These are phyloP conservation scores for Miniopterus natalensis DNA, from an alignment of 2,113 vertebrate genomes.

Conservation along the genomic window DNA sequence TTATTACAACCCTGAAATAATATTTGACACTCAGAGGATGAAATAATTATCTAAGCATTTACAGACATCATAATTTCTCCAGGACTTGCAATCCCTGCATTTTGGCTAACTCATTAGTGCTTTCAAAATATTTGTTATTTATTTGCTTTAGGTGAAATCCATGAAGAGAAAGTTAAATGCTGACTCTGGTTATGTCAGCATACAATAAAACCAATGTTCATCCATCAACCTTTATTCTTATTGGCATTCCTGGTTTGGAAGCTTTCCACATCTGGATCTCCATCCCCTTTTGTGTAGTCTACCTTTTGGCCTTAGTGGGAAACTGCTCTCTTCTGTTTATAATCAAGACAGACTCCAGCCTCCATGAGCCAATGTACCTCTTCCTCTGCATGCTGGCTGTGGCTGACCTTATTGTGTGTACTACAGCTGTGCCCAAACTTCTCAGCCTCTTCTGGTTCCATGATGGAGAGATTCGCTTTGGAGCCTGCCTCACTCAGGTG, in stretches of 20 bases:
- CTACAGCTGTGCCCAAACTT: constrained; percentile 72
- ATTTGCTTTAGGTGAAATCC: not conserved
- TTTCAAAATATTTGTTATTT: not conserved
- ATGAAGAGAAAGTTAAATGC: not conserved
- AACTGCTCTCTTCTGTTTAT: constrained; percentile 78
- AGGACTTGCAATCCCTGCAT: not conserved
- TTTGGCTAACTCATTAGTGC: not conserved
- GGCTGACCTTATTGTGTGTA: constrained; percentile 76
- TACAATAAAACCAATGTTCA: constrained; percentile 61
- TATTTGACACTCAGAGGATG: not conserved
- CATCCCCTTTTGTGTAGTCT: constrained; percentile 74
- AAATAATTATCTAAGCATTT: not conserved
- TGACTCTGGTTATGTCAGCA: not conserved
- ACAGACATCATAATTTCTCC: not conserved
- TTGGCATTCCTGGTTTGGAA: constrained; percentile 78
- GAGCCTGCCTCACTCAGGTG: constrained; percentile 73
- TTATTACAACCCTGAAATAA: not conserved
- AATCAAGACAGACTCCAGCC: constrained; percentile 74
- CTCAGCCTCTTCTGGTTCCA: constrained; percentile 75
- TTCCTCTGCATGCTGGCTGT: constrained; percentile 81
- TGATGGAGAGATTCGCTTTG: constrained; percentile 43
- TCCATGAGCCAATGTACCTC: constrained; percentile 82
- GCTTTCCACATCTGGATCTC: constrained; percentile 73
- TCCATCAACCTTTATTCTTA: constrained; percentile 68
- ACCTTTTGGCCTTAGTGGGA: constrained; percentile 74